Evolutionary conservation across 2,113 vertebrate species (phyloP).

Genomic region (Neolamprologus sp.): DNA sequence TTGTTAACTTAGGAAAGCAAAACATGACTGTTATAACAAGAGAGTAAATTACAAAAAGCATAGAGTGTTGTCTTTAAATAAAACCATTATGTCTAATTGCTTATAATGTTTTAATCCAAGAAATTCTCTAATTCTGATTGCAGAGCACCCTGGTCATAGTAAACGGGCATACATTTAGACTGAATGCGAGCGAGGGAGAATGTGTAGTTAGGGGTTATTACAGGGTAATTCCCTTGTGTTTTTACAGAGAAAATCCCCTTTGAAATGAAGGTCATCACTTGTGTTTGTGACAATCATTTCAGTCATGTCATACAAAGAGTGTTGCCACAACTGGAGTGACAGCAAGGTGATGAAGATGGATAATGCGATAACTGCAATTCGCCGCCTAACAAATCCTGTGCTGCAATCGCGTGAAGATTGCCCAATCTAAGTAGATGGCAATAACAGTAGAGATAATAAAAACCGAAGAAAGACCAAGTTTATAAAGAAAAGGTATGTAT

Average conservation of each 20-base stretch:
- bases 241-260: constrained; percentile 23
- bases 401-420: neutral
- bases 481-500: neutral
- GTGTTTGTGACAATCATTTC: neutral
- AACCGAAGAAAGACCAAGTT: neutral
- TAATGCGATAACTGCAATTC: neutral
- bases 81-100: neutral
- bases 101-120: neutral
- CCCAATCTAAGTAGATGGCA: neutral
- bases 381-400: neutral
- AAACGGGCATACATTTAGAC: neutral
- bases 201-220: constrained; percentile 12
- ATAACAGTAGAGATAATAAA: neutral
- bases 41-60: constrained; percentile 19
- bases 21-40: neutral
- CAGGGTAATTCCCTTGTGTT: constrained; percentile 25
- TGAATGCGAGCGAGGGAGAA: neutral
- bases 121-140: neutral
- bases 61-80: neutral
- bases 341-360: neutral
- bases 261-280: neutral
- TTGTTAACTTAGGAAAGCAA: neutral
- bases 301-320: constrained; percentile 16
- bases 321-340: neutral
- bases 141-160: neutral